These are phyloP conservation scores for Philotrypesis tridentata DNA, from an alignment of 1,140 invertebrate species.

Conservation along the genomic window DNA sequence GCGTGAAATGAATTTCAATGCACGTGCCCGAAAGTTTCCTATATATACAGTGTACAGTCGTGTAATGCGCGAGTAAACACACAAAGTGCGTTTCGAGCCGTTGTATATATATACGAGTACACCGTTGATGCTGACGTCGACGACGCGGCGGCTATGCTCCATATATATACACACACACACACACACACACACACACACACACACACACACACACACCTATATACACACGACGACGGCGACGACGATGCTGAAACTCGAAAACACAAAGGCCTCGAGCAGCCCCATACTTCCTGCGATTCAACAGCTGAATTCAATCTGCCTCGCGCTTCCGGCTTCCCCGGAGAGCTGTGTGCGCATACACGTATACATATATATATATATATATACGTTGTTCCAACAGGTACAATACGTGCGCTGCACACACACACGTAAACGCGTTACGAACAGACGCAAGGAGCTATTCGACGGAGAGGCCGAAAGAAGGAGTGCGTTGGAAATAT, in stretches of 20 bases:
- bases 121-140: no score
- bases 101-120: no score
- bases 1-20: slow-evolving; percentile 9
- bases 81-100: not conserved
- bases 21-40: no score
- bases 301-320: not conserved
- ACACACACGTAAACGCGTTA: no score
- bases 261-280: not conserved
- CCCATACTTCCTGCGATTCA: not conserved
- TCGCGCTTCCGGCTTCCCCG: not conserved
- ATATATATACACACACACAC: no score
- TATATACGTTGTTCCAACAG: no score
- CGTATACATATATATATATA: not conserved
- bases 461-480: not conserved
- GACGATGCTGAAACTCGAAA: not conserved
- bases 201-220: no score
- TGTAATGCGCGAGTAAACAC: not conserved
- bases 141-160: no score
- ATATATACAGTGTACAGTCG: not conserved
- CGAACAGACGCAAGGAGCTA: no score
- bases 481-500: not conserved
- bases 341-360: not conserved
- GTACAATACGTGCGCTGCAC: no score
- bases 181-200: no score
- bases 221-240: no score